Base-by-base conservation (phyloP, 2,113 vertebrate genomes). In the Strix uralensis region DNA sequence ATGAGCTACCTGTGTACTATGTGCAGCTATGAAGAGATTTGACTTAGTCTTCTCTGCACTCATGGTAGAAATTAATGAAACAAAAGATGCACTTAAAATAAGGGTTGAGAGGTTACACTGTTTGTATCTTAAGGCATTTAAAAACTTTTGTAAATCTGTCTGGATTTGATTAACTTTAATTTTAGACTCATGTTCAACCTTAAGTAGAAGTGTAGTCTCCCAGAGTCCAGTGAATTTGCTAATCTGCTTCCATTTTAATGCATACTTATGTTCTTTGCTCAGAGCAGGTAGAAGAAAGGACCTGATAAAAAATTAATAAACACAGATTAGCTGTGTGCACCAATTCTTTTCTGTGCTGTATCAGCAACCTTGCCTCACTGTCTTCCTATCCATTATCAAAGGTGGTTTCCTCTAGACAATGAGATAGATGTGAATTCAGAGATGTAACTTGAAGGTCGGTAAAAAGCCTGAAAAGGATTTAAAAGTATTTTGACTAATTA, bases 281-380 rank as follows among this genome's bases (percentile, higher is more conserved):
- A 79, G 86, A 75, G 75, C 0, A 2, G 11, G 78, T 61, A 92
- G 74, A 95, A n/a, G 59, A 91, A 96, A 94, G 29, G 65, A 78
- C 69, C 74, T 86, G 90, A 93, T 94, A 85, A 95, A 95, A 96
- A 94, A 94, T 92, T 95, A 91, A 97, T 96, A 91, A 92, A 94
- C 69, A 95, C 80, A 80, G 86, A 96, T 69, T 87, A 97, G 40
- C 44, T 87, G 46, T 42, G 27, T 74, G 54, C 54, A 95, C 81
- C 58, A 27, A 32, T 89, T 82, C 57, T 95, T 87, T 87, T 52
- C 92, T 85, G 54, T 92, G 78, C 89, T 95, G 49, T 90, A 87
- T 94, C 94, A 94, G 81, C 95, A 96, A 26, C 32, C 30, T 72
- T 79, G 32, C 26, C 54, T 70, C 58, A n/a, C 18, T 2, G 14